A percentile compares a stretch with the other conserved stretches of the same genome.
Evolutionary conservation across 1,140 invertebrate species (phyloP).

Genomic region (Pentalonia nigronervosa): DNA sequence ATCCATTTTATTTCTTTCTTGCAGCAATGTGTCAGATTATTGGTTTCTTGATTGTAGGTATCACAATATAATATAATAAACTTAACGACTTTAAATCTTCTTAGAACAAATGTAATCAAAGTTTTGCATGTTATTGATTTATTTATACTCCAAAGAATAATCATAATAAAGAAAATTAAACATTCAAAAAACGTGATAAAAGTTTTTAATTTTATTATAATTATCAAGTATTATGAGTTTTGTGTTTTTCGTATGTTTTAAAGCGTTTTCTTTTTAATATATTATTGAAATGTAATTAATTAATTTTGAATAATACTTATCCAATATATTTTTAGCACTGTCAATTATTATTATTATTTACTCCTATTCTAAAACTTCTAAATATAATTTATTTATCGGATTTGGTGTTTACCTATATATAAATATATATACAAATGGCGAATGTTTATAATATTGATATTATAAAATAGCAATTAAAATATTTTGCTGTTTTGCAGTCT

Average conservation of each 20-base stretch:
- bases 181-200: background rate
- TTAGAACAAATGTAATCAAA: slow-evolving; percentile 1
- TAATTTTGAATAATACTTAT: background rate
- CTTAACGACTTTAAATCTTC: slow-evolving; percentile 28
- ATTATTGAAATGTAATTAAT: background rate
- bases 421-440: too few species aligned
- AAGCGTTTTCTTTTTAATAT: background rate
- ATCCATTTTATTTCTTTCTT: background rate
- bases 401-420: too few species aligned
- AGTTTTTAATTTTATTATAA: background rate
- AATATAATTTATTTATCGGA: too few species aligned
- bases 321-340: background rate
- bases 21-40: background rate
- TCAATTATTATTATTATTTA: background rate
- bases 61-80: background rate
- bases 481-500: background rate
- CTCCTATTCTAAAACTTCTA: too few species aligned
- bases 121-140: background rate
- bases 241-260: background rate
- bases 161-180: background rate
- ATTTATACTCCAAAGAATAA: background rate
- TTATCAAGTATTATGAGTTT: background rate
- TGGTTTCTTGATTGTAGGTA: background rate
- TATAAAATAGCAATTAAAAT: too few species aligned
- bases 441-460: too few species aligned